Evolutionary conservation across 2,888 invertebrate species (phyloP), one percentile per base, ranked within the genome.

Genomic region (Rhagonycha lutea): DNA sequence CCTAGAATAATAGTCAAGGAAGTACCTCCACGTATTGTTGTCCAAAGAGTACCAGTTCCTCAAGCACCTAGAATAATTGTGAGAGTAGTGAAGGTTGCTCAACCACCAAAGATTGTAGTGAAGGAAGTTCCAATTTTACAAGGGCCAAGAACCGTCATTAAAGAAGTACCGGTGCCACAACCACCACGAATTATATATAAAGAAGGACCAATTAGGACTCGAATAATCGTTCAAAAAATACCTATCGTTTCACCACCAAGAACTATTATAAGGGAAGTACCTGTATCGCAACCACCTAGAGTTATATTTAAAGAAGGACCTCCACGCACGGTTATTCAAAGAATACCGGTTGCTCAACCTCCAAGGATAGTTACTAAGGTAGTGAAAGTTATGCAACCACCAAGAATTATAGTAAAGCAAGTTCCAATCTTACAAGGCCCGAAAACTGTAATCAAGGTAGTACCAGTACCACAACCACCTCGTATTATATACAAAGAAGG

Each of bases 401-500:
- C 73, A 60, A 67, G 65, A 2, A 71, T 69, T 24, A 62, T 61
- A 24, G 23, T 72, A 23, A 71, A 74, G 29, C 60, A 70, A 65
- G 74, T 76, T 9, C 76, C 72, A n/a, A 26, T 74, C 14, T 23
- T 8, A 3, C 12, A 14, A 47, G 12, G 28, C 11, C 26, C 65
- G 1, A 65, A 14, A 11, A 14, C 69, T 23, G 23, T 75, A 0
- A 70, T 65, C 1, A 62, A 74, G 18, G 23, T 61, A 61, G 61
- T 73, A 10, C 1, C 47, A 3, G 69, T 47, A 24, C 18, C 72
- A 32, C 69, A 67, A 28, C 73, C 74, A 5, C 72, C 74, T 4
- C 61, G 29, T n/a, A 60, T 77, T 14, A 69, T 77, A 24, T 32
- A 72, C 9, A 67, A 70, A 14, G 61, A 74, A 65, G 61, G 70